Conservation (phyloP, 2,797 vertebrate species). For the Todus mexicanus region DNA sequence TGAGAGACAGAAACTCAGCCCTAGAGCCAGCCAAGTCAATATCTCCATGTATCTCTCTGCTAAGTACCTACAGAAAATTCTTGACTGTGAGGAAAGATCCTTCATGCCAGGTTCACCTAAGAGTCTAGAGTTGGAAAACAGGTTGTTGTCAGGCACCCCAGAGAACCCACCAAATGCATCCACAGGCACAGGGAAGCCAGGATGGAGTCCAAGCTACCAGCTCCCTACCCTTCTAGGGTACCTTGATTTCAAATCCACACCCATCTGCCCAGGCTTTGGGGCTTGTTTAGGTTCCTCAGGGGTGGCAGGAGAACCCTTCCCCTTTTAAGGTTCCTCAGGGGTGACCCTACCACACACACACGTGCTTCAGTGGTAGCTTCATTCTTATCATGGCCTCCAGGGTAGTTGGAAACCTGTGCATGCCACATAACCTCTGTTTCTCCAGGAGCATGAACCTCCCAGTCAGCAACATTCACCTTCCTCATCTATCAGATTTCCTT, state of each 20-base stretch:
- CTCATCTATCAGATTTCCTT: neutral
- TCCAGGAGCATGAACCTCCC: neutral
- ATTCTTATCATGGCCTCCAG: neutral
- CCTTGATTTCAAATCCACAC: neutral
- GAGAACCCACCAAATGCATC: neutral
- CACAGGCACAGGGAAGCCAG: neutral
- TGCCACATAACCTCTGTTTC: neutral
- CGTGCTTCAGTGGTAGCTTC: neutral
- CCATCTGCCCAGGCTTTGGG: neutral
- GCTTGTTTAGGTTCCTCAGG: accelerated
- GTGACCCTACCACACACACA: neutral
- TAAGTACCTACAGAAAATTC: neutral
- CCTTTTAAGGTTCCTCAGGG: neutral
- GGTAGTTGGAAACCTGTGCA: neutral
- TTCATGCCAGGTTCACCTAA: neutral
- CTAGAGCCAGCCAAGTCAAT: neutral
- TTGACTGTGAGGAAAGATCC: neutral
- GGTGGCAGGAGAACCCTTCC: neutral
- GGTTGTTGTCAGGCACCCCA: neutral
- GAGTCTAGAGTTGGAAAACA: neutral
- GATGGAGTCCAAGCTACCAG: neutral
- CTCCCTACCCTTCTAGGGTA: neutral
- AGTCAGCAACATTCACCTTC: neutral
- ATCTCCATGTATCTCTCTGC: neutral
- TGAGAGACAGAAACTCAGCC: neutral